Base-by-base conservation (phyloP, 2,888 invertebrate species). In the Kryphioiulus occultus region DNA sequence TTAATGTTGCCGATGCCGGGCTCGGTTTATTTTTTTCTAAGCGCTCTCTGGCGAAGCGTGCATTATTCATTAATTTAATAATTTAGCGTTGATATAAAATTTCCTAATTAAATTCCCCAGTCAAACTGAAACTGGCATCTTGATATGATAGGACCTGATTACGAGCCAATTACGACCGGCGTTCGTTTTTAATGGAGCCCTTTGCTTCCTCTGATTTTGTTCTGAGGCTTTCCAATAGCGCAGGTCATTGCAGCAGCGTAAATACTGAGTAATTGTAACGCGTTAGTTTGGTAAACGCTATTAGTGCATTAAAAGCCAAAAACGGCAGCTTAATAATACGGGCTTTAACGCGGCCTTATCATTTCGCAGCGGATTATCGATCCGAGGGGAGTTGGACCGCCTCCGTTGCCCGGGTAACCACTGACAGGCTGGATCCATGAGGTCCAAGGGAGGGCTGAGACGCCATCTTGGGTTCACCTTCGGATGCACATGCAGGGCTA, bases 401-500 rank as follows among this genome's bases (percentile, higher is more conserved):
- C 86, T 44, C 86, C 86, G 86, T 86, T 86, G 86, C 53, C 47
- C 3, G 0, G 86, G 86, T n/a, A 47, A 86, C 86, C 86, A 30
- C 53, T 47, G n/a, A 19, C 47, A 32, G 86, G 42, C 19, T 84
- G 39, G 84, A 35, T 42, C 84, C 84, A 68, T 26, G 68, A 26
- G 68, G 26, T 1, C 12, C 26, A 15, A 68, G 68, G 68, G 26
- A 26, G 68, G 68, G 26, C n/a, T 47, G n/a, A 26, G 68, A 26
- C 59, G 26, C 68, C 68, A 26, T 68, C 4, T 68, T 68, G 68
- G 26, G 26, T 26, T 68, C 68, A 26, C 26, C 0, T n/a, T 12
- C 68, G 26, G 26, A 68, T 68, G 68, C 68, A 10, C 68, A 26
- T 68, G 26, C 68, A 26, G 68, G 26, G 68, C 5, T 68, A 22